phyloP scores from a whole-genome alignment of 2,113 vertebrate species.

The Coreoperca whiteheadi region DNA sequence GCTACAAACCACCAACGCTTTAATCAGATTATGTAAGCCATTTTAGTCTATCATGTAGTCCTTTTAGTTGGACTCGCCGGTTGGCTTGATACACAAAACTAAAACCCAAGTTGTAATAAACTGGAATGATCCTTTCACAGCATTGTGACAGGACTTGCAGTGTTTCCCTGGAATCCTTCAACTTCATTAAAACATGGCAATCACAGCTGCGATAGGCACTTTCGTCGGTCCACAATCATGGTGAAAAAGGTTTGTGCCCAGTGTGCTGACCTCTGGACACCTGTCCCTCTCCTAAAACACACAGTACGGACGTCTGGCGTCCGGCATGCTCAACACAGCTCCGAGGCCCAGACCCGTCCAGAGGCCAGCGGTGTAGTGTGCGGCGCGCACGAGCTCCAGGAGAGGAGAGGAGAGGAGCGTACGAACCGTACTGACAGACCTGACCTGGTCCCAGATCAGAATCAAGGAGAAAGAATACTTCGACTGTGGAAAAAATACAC shows the following conservation, averaged over 20 bases:
- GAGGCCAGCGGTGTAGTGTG: neutral
- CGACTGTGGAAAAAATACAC: constrained; percentile 51
- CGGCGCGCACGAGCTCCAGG: neutral
- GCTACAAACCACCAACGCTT: neutral
- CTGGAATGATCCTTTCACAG: neutral
- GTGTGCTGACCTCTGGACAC: neutral
- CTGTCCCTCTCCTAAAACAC: neutral
- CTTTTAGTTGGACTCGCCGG: neutral
- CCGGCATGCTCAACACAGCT: neutral
- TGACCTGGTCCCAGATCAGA: constrained; percentile 5
- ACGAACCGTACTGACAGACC: constrained; percentile 3
- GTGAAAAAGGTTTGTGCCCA: constrained; percentile 6
- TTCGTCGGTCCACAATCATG: constrained; percentile 39
- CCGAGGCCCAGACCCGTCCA: constrained; percentile 18
- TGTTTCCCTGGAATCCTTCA: no score
- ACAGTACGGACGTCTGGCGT: neutral
- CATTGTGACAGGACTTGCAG: neutral
- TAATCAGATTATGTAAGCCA: neutral
- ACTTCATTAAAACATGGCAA: neutral
- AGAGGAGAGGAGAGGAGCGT: constrained; percentile 15
- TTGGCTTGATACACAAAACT: neutral
- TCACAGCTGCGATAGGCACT: constrained; percentile 53
- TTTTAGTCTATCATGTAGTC: neutral
- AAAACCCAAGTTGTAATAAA: constrained; percentile 1
- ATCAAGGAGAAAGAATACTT: constrained; percentile 26